phyloP scores from a whole-genome alignment of 2,797 vertebrate genomes.

The Betta splendens region DNA sequence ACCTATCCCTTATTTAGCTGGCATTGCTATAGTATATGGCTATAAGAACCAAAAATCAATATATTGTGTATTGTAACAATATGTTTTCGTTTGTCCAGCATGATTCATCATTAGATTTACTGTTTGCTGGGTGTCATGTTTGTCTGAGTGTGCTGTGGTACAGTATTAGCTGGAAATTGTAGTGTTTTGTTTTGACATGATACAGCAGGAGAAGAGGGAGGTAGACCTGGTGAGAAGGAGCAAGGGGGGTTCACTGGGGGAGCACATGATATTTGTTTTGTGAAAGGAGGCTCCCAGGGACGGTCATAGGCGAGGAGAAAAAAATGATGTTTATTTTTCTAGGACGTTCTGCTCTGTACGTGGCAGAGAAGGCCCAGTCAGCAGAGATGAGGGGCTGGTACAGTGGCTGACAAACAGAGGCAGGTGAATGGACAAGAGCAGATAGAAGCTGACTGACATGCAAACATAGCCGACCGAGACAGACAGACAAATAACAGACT shows the following conservation, averaged over 20 bases:
- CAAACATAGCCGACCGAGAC: conserved; percentile 37
- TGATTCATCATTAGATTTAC: conserved; percentile 6
- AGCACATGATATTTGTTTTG: conserved; percentile 65
- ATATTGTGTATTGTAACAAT: neutral
- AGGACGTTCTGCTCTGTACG: conserved; percentile 46
- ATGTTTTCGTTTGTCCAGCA: neutral
- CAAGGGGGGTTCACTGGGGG: conserved; percentile 18
- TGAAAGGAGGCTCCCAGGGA: conserved; percentile 60
- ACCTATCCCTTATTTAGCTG: conserved; percentile 53
- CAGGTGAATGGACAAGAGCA: conserved; percentile 31
- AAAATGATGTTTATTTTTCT: conserved; percentile 69
- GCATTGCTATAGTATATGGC: conserved; percentile 18
- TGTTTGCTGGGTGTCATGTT: conserved; percentile 12
- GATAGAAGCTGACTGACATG: conserved; percentile 56
- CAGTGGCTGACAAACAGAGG: conserved; percentile 8
- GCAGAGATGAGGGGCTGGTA: conserved; percentile 14
- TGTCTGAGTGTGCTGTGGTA: conserved; percentile 10
- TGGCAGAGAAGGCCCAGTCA: conserved; percentile 34
- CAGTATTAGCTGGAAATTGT: conserved; percentile 1
- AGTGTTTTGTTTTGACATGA: conserved; percentile 28
- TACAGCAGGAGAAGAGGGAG: conserved; percentile 3
- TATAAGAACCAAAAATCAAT: neutral
- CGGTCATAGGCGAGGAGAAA: conserved; percentile 36
- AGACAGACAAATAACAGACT: conserved; percentile 48
- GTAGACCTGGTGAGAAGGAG: neutral